A percentile compares a stretch with the other conserved stretches of the same genome.
phyloP scores from a whole-genome alignment of 2,888 invertebrate species.

The Cetonia aurata region DNA sequence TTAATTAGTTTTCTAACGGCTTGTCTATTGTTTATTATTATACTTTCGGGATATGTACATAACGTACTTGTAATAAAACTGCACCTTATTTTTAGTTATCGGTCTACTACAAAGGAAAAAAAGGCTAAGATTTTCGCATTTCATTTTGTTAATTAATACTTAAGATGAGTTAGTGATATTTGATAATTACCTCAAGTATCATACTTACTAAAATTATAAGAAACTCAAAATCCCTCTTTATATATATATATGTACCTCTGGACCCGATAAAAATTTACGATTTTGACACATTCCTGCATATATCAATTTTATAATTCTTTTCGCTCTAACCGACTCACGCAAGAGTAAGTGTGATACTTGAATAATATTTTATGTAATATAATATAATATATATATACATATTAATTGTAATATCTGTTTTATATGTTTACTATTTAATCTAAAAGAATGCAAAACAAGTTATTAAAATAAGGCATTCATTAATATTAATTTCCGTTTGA shows the following conservation, averaged over 20 bases:
- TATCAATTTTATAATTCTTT: no score
- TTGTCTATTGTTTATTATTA: background rate
- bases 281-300: no score
- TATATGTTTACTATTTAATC: conserved; percentile 23
- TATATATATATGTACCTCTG: no score
- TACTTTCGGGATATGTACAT: conserved; percentile 26
- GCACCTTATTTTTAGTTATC: background rate
- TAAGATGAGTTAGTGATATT: conserved; percentile 24
- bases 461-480: background rate
- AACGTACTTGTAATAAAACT: conserved; percentile 5
- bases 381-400: conserved; percentile 7
- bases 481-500: conserved; percentile 3
- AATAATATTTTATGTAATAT: conserved; percentile 18
- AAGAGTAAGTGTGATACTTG: conserved; percentile 18
- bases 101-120: conserved; percentile 7
- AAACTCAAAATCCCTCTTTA: conserved; percentile 1
- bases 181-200: conserved; percentile 7
- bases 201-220: background rate
- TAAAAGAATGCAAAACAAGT: conserved; percentile 1
- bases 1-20: background rate
- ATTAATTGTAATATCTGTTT: conserved; percentile 35
- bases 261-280: no score
- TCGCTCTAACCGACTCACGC: no score
- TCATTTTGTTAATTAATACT: conserved; percentile 26
- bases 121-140: conserved; percentile 16